These are phyloP conservation scores for Zaprionus capensis DNA, from an alignment of 1,140 invertebrate species.

Conservation along the genomic window DNA sequence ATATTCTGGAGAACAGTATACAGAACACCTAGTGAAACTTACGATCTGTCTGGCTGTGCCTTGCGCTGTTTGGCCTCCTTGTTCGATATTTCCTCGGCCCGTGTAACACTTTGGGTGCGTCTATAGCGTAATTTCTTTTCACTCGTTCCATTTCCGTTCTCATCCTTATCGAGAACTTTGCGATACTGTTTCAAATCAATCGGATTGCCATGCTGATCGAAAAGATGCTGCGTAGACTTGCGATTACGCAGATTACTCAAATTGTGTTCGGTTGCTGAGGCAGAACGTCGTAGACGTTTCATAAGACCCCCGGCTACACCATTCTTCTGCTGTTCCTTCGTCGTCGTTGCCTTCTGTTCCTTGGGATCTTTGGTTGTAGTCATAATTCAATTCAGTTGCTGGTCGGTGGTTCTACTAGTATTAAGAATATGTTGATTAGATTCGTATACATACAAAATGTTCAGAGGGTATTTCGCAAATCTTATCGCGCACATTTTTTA, in stretches of 20 bases:
- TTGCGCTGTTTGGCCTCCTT: slow-evolving; percentile 91
- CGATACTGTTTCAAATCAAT: slow-evolving; percentile 79
- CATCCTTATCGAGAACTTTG: slow-evolving; percentile 78
- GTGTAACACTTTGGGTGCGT: slow-evolving; percentile 93
- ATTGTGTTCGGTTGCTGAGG: slow-evolving; percentile 78
- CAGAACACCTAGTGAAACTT: slow-evolving; percentile 84
- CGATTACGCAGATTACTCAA: slow-evolving; percentile 70
- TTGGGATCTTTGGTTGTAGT: slow-evolving; percentile 68
- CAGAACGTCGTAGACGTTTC: slow-evolving; percentile 70
- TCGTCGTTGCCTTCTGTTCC: slow-evolving; percentile 42
- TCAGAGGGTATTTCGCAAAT: slow-evolving; percentile 10
- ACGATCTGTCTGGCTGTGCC: slow-evolving; percentile 95
- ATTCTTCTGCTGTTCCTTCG: slow-evolving; percentile 49
- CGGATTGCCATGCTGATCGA: slow-evolving; percentile 77
- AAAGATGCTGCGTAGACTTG: slow-evolving; percentile 72
- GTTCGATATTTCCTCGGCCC: slow-evolving; percentile 93
- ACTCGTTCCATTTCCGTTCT: slow-evolving; percentile 73
- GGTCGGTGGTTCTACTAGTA: neutral
- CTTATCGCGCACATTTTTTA: slow-evolving; percentile 27
- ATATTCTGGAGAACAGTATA: neutral
- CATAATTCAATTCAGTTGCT: slow-evolving; percentile 40
- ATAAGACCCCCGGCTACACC: slow-evolving; percentile 63
- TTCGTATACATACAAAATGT: neutral
- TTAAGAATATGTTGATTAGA: slow-evolving; percentile 32
- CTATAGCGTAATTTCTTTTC: slow-evolving; percentile 87